Percentiles rank a stretch among this genome's conserved stretches.
Evolutionary conservation across 1,140 invertebrate genomes (phyloP).

Genomic region (Steinernema khuongi): DNA sequence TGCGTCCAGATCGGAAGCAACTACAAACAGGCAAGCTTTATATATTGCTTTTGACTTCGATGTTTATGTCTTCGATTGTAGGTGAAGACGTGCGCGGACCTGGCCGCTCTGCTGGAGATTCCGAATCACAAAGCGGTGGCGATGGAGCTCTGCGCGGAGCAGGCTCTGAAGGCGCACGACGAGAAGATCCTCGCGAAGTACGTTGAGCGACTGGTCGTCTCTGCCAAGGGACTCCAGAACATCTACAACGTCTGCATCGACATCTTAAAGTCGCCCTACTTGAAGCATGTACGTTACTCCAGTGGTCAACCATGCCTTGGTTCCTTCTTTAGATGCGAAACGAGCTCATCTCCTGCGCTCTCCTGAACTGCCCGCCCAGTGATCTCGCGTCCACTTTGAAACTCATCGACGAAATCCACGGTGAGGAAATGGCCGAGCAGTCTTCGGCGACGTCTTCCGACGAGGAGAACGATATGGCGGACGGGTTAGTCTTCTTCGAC

Average conservation of each 20-base stretch:
- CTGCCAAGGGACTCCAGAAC: neutral
- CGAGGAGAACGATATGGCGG: too few species aligned
- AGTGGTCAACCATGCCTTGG: neutral
- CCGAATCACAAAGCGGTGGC: neutral
- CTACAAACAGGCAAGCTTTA: neutral
- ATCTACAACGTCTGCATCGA: neutral
- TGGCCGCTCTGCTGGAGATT: neutral
- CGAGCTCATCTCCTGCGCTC: constrained; percentile 5
- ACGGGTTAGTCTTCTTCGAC: too few species aligned
- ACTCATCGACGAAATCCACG: neutral
- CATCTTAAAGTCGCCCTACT: neutral
- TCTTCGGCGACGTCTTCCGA: neutral
- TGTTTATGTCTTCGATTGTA: neutral
- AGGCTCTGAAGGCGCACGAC: neutral
- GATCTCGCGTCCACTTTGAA: neutral
- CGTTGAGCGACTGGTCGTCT: neutral
- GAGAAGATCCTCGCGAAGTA: neutral
- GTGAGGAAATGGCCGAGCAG: neutral
- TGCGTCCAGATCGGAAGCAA: neutral
- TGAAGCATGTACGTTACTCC: neutral
- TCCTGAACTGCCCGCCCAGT: neutral
- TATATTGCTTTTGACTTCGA: neutral
- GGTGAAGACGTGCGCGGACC: neutral
- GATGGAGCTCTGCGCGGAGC: neutral
- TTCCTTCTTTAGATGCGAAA: neutral